Base-by-base conservation (phyloP, 2,888 invertebrate genomes). In the Xestia ashworthii region DNA sequence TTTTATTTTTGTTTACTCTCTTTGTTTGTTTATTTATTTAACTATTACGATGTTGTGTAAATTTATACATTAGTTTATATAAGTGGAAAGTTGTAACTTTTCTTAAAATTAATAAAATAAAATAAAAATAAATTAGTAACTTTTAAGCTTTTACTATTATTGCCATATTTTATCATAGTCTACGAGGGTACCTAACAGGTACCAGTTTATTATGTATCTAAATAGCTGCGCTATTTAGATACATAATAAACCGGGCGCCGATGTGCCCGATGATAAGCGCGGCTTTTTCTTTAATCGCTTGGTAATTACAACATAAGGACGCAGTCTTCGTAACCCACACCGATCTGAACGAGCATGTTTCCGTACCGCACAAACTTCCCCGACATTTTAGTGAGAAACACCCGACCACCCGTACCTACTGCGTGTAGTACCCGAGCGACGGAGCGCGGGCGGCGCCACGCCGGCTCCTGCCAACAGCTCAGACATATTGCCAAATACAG, bases 401-500 rank as follows among this genome's bases (percentile, higher is more conserved):
- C 41, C 16, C 44, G 44, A 9, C 9, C 44, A 2, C 11, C 11
- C 12, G 14, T 5, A 11, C 4, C 14, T n/a, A 4, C 48, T 41
- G 19, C 38, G 4, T 50, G 14, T 46, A 22, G 65, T 46, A 25
- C 38, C 44, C 19, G 44, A 46, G 55, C 14, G 62, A 53, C 22
- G 41, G 22, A 14, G 9, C 62, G 55, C 50, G 50, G 58, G 55
- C 50, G 50, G 58, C 46, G 58, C 62, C 66, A 53, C 46, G 58
- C 62, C 66, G 46, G 44, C 19, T 66, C 70, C 53, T 71, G 53
- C 64, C 71, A 22, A 38, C 70, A 77, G 38, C 53, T 12, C 62
- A 75, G 44, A 80, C 62, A 71, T 81, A 75, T 76, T 71, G 66
- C 76, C 83, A 74, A 78, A 82, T 67, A 76, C 44, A 67, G 73